These are phyloP conservation scores for Oncorhynchus tshawytscha DNA, from an alignment of 2,113 vertebrate genomes.

Conservation along the genomic window DNA sequence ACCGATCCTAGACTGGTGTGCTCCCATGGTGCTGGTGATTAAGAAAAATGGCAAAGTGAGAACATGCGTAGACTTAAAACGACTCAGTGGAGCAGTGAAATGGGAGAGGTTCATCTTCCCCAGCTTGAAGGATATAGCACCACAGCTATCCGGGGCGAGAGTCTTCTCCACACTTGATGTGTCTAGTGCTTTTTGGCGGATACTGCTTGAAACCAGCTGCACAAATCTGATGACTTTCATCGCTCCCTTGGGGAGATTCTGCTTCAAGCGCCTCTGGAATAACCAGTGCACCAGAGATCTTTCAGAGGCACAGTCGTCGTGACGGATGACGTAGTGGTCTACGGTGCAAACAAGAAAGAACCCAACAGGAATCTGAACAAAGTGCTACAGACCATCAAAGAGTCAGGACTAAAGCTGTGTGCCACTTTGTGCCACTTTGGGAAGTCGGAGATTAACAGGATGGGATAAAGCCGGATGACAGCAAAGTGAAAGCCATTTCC, in stretches of 20 bases:
- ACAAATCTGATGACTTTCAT: conserved; percentile 14
- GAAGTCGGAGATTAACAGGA: conserved; percentile 14
- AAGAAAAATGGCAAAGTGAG: no score
- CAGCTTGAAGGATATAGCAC: neutral
- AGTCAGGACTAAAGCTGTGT: no score
- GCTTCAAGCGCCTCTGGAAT: conserved; percentile 24
- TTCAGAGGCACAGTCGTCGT: neutral
- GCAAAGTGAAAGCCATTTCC: no score
- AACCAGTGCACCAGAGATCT: conserved; percentile 4
- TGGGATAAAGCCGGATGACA: no score
- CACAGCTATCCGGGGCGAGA: neutral
- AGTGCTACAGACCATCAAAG: no score
- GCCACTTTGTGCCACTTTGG: conserved; percentile 25
- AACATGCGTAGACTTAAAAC: no score
- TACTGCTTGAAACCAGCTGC: neutral
- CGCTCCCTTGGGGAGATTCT: conserved; percentile 19
- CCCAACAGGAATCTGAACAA: no score
- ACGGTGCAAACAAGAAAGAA: neutral
- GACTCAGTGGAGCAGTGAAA: no score
- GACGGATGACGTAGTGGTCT: conserved; percentile 40
- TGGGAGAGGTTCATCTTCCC: no score
- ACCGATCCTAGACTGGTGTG: no score
- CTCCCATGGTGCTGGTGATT: no score
- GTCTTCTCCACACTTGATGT: neutral
- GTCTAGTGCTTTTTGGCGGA: neutral